A percentile compares a stretch with the other conserved stretches of the same genome.
Conservation (phyloP, 2,797 vertebrate genomes). For the Danio jaintianensis region DNA sequence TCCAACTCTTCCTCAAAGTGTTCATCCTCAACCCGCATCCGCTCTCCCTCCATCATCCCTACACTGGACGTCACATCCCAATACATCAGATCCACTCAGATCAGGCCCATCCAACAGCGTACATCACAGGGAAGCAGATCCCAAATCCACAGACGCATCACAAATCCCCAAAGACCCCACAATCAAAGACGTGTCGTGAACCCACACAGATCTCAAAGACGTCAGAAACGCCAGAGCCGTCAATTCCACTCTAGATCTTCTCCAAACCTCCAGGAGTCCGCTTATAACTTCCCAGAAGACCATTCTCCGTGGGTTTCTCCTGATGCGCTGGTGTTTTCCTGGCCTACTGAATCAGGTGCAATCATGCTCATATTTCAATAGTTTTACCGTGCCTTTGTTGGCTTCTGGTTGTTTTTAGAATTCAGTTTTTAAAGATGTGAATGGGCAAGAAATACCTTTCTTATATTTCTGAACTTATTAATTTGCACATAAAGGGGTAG, state of each 20-base stretch:
- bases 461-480: too few relatives aligned
- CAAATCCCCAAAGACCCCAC: conserved; percentile 31
- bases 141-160: conserved; percentile 24
- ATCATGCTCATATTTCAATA: too few relatives aligned
- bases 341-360: conserved; percentile 78
- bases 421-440: too few relatives aligned
- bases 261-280: conserved; percentile 72
- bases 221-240: conserved; percentile 71
- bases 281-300: conserved; percentile 84
- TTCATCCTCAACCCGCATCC: conserved; percentile 69
- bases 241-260: conserved; percentile 56
- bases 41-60: conserved; percentile 82
- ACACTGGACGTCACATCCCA: conserved; percentile 79
- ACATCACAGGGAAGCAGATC: conserved; percentile 41
- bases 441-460: too few relatives aligned
- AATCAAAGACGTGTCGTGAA: conserved; percentile 18
- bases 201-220: conserved; percentile 49
- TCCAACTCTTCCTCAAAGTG: conserved; percentile 71
- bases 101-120: conserved; percentile 48
- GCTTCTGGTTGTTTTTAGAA: too few relatives aligned
- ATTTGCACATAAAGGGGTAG: too few relatives aligned
- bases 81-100: conserved; percentile 69
- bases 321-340: conserved; percentile 68
- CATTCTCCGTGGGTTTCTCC: conserved; percentile 71
- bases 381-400: too few relatives aligned